phyloP scores from a whole-genome alignment of 2,113 vertebrate genomes.

The Psittacara wagleri region DNA sequence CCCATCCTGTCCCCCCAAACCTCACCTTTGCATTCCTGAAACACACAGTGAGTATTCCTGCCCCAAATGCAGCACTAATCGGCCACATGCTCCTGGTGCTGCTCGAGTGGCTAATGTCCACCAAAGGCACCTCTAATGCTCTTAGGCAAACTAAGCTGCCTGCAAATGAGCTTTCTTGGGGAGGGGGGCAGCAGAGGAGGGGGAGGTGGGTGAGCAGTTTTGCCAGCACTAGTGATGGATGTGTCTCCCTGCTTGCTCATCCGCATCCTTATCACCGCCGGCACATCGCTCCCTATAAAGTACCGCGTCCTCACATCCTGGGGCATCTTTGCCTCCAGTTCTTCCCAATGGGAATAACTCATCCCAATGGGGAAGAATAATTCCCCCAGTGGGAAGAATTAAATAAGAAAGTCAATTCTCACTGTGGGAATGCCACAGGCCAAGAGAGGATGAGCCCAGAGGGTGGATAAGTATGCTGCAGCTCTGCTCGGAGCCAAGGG shows the following conservation, averaged over 20 bases:
- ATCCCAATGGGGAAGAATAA: background rate
- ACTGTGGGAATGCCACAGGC: background rate
- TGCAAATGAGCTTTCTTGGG: constrained; percentile 40
- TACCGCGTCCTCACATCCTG: rapidly evolving
- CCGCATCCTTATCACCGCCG: rapidly evolving
- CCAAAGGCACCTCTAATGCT: constrained; percentile 61
- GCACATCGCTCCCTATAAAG: rapidly evolving
- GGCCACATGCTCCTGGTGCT: background rate
- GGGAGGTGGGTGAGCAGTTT: background rate
- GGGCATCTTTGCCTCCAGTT: background rate
- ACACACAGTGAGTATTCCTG: background rate
- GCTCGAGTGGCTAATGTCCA: constrained; percentile 3
- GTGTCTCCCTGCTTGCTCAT: background rate
- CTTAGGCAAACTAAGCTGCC: constrained; percentile 39
- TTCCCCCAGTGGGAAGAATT: background rate
- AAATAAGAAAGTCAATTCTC: background rate
- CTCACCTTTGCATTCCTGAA: background rate
- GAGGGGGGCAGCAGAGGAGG: background rate
- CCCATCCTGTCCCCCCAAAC: background rate
- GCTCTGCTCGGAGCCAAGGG: rapidly evolving
- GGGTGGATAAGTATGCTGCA: background rate
- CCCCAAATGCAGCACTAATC: background rate
- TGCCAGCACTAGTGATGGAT: background rate
- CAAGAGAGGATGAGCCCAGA: background rate
- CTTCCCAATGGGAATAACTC: background rate